These are phyloP conservation scores for Lasioglossum lativentre DNA, from an alignment of 2,888 invertebrate genomes.

Conservation along the genomic window DNA sequence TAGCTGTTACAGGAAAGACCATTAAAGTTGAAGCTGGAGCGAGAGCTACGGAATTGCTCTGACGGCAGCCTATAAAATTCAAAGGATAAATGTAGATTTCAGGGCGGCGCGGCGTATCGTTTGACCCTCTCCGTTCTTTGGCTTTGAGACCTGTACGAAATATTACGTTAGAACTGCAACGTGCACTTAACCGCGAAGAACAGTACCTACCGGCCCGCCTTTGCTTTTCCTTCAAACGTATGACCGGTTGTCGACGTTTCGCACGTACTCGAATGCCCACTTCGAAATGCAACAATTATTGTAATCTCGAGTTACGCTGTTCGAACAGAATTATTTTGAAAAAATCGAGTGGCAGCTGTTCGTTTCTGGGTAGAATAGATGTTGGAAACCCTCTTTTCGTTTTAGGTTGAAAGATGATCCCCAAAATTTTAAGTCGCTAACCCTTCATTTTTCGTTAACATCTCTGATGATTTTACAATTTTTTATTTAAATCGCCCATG, in stretches of 20 bases:
- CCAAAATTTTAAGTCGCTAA: too few relatives aligned
- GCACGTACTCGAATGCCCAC: slow-evolving; percentile 74
- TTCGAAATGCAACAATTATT: slow-evolving; percentile 75
- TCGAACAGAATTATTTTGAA: too few relatives aligned
- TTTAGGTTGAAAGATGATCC: too few relatives aligned
- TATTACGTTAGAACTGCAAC: slow-evolving; percentile 57
- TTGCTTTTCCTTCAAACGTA: slow-evolving; percentile 51
- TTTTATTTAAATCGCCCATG: too few relatives aligned
- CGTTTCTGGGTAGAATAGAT: too few relatives aligned
- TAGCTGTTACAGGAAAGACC: slow-evolving; percentile 80
- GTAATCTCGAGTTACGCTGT: slow-evolving; percentile 38
- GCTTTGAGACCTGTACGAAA: slow-evolving; percentile 66
- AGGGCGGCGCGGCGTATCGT: slow-evolving; percentile 78
- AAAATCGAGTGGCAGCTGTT: too few relatives aligned
- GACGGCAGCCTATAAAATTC: slow-evolving; percentile 79
- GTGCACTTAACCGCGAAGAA: slow-evolving; percentile 71
- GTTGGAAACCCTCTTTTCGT: too few relatives aligned
- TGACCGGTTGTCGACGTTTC: slow-evolving; percentile 72
- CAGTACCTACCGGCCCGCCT: slow-evolving; percentile 66
- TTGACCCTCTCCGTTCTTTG: slow-evolving; percentile 72
- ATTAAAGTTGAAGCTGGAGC: slow-evolving; percentile 64
- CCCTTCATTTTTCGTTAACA: too few relatives aligned
- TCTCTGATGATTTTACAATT: too few relatives aligned
- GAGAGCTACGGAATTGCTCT: slow-evolving; percentile 54
- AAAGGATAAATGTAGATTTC: slow-evolving; percentile 80